Evolutionary conservation across 2,797 vertebrate species (phyloP).

Genomic region (Denticeps clupeoides): DNA sequence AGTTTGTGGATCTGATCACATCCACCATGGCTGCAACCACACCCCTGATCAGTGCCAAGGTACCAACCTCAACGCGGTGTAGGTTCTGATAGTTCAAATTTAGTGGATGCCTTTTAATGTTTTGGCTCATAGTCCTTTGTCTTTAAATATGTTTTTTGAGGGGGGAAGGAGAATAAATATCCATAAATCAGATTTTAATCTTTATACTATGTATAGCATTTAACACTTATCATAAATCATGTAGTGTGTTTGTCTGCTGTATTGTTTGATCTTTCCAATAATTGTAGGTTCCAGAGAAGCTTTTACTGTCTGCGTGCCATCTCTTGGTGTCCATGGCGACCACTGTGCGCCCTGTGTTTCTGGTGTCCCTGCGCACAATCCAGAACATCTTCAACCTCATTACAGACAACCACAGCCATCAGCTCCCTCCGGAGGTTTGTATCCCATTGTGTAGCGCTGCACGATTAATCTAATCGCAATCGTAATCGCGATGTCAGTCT

Average conservation of each 20-base stretch:
- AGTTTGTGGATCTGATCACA: conserved; percentile 84
- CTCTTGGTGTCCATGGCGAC: conserved; percentile 87
- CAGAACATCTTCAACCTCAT: conserved; percentile 92
- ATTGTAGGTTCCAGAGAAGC: conserved; percentile 85
- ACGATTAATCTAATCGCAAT: too few species aligned
- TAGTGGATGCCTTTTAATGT: background rate
- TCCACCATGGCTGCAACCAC: conserved; percentile 80
- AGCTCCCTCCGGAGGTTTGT: conserved; percentile 87
- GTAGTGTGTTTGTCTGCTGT: background rate
- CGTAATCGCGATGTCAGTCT: too few species aligned
- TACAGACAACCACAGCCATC: conserved; percentile 72
- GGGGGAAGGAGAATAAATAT: too few species aligned
- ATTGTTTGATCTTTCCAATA: background rate
- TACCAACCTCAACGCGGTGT: conserved; percentile 23
- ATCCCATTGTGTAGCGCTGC: too few species aligned
- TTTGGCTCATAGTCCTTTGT: background rate
- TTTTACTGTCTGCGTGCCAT: conserved; percentile 86
- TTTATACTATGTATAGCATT: too few species aligned
- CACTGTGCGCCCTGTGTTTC: conserved; percentile 85
- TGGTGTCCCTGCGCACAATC: conserved; percentile 82
- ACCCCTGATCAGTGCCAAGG: conserved; percentile 80
- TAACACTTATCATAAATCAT: too few species aligned
- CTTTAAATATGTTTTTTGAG: too few species aligned
- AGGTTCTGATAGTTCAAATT: too few species aligned
- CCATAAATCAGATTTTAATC: too few species aligned